phyloP scores from a whole-genome alignment of 2,113 vertebrate genomes.

The Mixornis gularis region DNA sequence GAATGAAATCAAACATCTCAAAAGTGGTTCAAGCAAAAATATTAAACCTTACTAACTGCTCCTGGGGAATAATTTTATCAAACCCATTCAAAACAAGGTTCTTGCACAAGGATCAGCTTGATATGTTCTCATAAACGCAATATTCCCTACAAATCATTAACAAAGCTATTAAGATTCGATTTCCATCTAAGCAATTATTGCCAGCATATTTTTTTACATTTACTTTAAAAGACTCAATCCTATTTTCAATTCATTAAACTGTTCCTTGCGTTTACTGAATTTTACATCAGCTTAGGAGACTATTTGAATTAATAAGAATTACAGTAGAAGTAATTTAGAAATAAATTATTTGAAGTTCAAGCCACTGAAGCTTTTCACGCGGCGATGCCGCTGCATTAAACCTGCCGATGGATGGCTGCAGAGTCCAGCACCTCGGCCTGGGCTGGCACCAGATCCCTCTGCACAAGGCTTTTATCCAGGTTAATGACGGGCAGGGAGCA shows the following conservation, averaged over 20 bases:
- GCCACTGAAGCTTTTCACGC: conserved; percentile 54
- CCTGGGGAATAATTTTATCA: conserved; percentile 41
- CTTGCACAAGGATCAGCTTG: conserved; percentile 49
- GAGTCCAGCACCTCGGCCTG: neutral
- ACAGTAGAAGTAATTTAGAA: conserved; percentile 79
- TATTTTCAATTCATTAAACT: conserved; percentile 80
- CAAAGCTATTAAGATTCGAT: conserved; percentile 78
- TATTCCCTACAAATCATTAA: conserved; percentile 74
- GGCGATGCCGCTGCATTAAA: conserved; percentile 28
- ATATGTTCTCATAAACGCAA: conserved; percentile 57
- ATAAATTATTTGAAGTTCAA: conserved; percentile 79
- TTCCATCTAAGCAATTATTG: conserved; percentile 77
- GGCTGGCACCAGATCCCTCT: neutral
- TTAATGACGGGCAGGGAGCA: neutral
- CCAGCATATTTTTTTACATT: conserved; percentile 73
- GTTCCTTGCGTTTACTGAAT: conserved; percentile 70
- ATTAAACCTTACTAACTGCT: neutral
- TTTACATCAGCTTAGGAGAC: conserved; percentile 74
- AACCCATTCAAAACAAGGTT: conserved; percentile 49
- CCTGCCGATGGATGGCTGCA: conserved; percentile 1
- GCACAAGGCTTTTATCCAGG: neutral
- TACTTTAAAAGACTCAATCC: conserved; percentile 75
- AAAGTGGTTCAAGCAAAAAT: neutral
- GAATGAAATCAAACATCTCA: fast-evolving
- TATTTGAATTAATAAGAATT: conserved; percentile 80